phyloP scores from a whole-genome alignment of 2,113 vertebrate species.

The Oostethus manadensis region DNA sequence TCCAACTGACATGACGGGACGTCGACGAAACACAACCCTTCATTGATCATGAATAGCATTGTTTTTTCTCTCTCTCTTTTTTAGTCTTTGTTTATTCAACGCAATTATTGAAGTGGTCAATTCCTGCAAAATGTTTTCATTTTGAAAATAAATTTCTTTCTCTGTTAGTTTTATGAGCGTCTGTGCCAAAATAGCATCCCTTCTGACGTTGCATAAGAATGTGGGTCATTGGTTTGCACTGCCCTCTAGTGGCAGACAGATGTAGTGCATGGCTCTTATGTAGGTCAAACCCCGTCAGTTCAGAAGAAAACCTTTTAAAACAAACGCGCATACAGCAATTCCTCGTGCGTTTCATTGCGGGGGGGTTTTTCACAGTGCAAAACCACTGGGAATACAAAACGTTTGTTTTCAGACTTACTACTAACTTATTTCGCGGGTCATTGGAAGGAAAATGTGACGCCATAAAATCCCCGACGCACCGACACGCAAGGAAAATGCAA shows the following conservation, averaged over 20 bases:
- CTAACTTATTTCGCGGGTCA: background rate
- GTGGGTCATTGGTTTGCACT: slow-evolving; percentile 17
- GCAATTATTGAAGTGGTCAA: slow-evolving; percentile 29
- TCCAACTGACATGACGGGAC: slow-evolving; percentile 69
- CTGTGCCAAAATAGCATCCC: background rate
- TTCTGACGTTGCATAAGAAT: background rate
- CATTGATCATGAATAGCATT: background rate
- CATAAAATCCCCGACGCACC: background rate
- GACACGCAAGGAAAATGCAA: background rate
- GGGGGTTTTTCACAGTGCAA: background rate
- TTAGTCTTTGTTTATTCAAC: slow-evolving; percentile 32
- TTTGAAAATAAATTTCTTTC: slow-evolving; percentile 52
- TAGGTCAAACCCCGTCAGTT: slow-evolving; percentile 37
- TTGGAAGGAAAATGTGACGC: background rate
- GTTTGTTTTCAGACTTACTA: background rate
- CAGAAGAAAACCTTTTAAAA: background rate
- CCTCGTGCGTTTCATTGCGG: background rate
- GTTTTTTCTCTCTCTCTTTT: slow-evolving; percentile 9
- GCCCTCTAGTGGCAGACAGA: slow-evolving; percentile 39
- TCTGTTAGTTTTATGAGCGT: slow-evolving; percentile 5
- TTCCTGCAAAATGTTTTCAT: slow-evolving; percentile 18
- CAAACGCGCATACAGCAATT: background rate
- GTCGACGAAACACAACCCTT: background rate
- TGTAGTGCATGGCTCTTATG: slow-evolving; percentile 6
- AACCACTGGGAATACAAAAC: background rate